Conservation (phyloP, 2,888 invertebrate genomes). For the Phalera bucephala region DNA sequence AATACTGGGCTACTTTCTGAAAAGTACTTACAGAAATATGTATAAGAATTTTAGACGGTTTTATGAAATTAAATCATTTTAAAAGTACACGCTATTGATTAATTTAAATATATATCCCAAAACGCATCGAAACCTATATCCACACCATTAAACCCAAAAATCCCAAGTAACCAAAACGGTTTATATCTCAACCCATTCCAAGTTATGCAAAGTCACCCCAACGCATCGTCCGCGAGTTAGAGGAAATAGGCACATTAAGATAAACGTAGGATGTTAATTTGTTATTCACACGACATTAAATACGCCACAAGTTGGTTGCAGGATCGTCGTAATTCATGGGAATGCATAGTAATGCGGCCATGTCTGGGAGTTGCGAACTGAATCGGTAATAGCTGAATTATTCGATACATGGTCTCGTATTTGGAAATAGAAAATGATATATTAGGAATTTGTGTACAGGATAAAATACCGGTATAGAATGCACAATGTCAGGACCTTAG, state of each 20-base stretch:
- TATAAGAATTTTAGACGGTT: no score
- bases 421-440: no score
- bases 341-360: slow-evolving; percentile 55
- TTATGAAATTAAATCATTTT: no score
- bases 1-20: no score
- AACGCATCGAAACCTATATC: neutral
- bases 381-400: neutral
- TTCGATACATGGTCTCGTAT: no score
- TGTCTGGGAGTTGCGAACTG: slow-evolving; percentile 21
- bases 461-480: no score
- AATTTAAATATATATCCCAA: no score
- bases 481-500: no score
- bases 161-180: neutral
- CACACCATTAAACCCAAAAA: neutral
- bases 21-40: no score
- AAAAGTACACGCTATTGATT: no score
- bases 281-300: slow-evolving; percentile 72
- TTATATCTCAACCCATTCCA: slow-evolving; percentile 3
- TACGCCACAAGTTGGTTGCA: slow-evolving; percentile 41
- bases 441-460: no score
- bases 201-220: slow-evolving; percentile 9
- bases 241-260: slow-evolving; percentile 64
- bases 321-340: slow-evolving; percentile 47
- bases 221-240: slow-evolving; percentile 30
- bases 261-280: slow-evolving; percentile 68